Evolutionary conservation across 2,888 invertebrate species (phyloP).

Genomic region (Archips xylosteana): DNA sequence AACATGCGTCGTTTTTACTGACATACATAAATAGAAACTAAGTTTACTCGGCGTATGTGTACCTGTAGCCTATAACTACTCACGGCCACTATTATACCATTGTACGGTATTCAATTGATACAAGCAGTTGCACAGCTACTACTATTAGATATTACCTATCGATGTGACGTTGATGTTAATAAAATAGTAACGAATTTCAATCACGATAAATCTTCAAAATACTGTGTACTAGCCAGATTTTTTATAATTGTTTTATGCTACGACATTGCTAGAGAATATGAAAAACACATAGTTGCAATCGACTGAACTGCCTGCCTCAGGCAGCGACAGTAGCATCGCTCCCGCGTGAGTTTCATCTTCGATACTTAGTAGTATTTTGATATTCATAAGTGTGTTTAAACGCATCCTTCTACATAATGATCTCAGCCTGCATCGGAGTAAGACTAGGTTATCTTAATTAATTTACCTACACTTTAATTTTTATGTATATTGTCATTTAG

Average conservation of each 20-base stretch:
- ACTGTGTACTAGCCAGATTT: background rate
- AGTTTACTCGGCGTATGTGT: constrained; percentile 1
- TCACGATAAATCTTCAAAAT: background rate
- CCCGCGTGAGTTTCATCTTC: background rate
- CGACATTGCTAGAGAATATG: background rate
- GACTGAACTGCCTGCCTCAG: too few relatives aligned
- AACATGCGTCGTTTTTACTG: background rate
- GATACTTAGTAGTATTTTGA: constrained; percentile 1
- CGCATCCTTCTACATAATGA: constrained; percentile 25
- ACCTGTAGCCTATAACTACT: background rate
- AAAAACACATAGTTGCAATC: background rate
- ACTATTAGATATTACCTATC: background rate
- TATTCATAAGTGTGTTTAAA: background rate
- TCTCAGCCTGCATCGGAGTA: constrained; percentile 34
- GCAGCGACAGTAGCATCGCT: background rate
- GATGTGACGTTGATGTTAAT: constrained; percentile 11
- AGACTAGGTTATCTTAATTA: constrained; percentile 21
- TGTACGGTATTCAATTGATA: background rate
- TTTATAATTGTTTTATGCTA: background rate
- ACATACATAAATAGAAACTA: background rate
- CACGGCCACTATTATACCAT: background rate
- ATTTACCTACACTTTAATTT: constrained; percentile 5
- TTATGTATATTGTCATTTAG: background rate
- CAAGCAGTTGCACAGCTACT: background rate
- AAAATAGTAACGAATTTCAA: background rate